Base-by-base conservation (phyloP, 2,113 vertebrate species). In the Perca schrenkii region DNA sequence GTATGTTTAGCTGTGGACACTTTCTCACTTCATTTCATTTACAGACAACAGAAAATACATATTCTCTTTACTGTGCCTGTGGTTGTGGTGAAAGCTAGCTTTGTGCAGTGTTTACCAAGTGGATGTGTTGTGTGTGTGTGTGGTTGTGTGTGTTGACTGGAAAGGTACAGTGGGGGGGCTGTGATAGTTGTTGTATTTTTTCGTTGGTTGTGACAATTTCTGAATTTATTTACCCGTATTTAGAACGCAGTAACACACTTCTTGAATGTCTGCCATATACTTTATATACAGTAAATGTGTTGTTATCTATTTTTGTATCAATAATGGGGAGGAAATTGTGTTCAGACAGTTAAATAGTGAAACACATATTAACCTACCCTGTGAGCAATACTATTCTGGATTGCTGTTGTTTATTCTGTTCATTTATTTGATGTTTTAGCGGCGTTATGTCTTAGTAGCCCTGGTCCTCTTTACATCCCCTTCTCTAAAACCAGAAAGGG, bases 301-400 rank as follows among this genome's bases (percentile, higher is more conserved):
- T 93, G 73, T 74, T 86, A 94, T 91, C 89, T 95, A 95, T 95
- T 95, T 96, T 95, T 95, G 81, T 95, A 95, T 91, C 75, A 64
- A 80, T 79, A 79, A 69, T 21, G 12, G 8, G 40, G 67, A 60
- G 58, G 62, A 47, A 60, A 43, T 76, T 64, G 61, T 83, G 54
- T 77, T 15, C 80, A 73, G 49, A 74, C 25, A 58, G 49, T 60
- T 81, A 61, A 76, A 74, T 74, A 63, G 77, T 81, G 56, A 77
- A 50, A 91, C 82, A 64, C 71, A 79, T 87, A 83, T 74, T 74
- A 62, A 83, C 43, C 34, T 57, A 83, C 71, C 83, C 84, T 65
- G 74, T 88, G 88, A 92, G 93, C 90, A 82, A 78, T 88, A 82
- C 80, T 60, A 25, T 73, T 90, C 80, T 70, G 86, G 77, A 82